These are phyloP conservation scores for Brachionichthys hirsutus DNA, from an alignment of 2,113 vertebrate genomes.

Conservation along the genomic window DNA sequence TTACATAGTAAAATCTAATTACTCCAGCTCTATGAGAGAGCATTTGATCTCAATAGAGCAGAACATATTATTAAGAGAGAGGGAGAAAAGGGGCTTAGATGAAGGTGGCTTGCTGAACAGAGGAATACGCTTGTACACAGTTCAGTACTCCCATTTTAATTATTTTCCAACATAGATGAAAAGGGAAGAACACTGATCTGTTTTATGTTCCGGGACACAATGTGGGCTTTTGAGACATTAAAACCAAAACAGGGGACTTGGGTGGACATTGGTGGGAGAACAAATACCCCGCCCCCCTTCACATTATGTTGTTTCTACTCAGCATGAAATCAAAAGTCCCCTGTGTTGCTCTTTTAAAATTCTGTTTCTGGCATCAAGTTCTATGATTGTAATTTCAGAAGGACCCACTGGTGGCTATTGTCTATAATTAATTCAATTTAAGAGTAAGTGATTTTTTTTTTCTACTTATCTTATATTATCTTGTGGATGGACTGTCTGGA, in stretches of 20 bases:
- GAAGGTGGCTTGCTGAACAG: slow-evolving; percentile 76
- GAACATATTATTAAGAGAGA: slow-evolving; percentile 76
- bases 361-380: not conserved
- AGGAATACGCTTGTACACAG: slow-evolving; percentile 78
- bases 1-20: slow-evolving; percentile 84
- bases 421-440: slow-evolving; percentile 17
- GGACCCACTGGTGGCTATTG: not conserved
- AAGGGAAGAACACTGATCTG: slow-evolving; percentile 72
- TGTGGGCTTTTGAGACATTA: slow-evolving; percentile 44
- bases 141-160: slow-evolving; percentile 73
- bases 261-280: slow-evolving; percentile 56
- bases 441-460: not conserved
- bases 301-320: slow-evolving; percentile 36
- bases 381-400: no score
- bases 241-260: slow-evolving; percentile 47
- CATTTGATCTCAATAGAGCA: slow-evolving; percentile 80
- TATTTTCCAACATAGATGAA: slow-evolving; percentile 71
- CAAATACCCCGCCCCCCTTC: slow-evolving; percentile 51
- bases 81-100: slow-evolving; percentile 60
- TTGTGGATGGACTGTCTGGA: no score
- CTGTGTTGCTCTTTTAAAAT: slow-evolving; percentile 26
- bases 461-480: not conserved
- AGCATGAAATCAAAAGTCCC: slow-evolving; percentile 29
- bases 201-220: slow-evolving; percentile 69
- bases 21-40: slow-evolving; percentile 74